Base-by-base conservation (phyloP, 2,797 vertebrate species). In the Selene dorsalis region DNA sequence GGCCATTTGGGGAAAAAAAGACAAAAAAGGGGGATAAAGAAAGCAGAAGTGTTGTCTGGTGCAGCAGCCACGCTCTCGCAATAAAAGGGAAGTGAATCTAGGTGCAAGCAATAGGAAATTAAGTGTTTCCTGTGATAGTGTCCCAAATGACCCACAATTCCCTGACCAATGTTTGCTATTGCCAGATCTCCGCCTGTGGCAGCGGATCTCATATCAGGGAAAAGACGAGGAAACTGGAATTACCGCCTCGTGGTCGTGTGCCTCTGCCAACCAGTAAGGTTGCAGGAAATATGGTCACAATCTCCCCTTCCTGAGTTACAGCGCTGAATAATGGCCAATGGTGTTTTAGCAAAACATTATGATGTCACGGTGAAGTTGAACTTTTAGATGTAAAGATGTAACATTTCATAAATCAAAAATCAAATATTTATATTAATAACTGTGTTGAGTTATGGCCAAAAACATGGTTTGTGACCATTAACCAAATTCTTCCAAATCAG, bases 61-160 rank as follows among this genome's bases (percentile, higher is more conserved):
- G 77, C 72, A 10, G 77, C 70, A 71, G 88, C 63, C 88, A 80
- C 70, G 72, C 85, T 88, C 80, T 89, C 69, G 48, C 76, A 91
- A 87, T 76, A 87, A 87, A 85, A 75, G 77, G 90, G 89, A 88
- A 94, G 91, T 90, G 82, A 88, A 91, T 93, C 91, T 76, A 90
- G 82, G 85, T 89, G 83, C 73, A 88, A 90, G 90, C 88, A 93
- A 93, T 93, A 92, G 93, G 90, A 95, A 93, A 92, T 92, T 48
- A 94, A 95, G 90, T 84, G 89, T 87, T 95, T 95, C 94, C 94
- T 92, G 83, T 86, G 69, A 86, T 80, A 69, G 65, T 20, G 68
- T 90, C 90, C 88, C 87, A 73, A 87, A 82, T 87, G 90, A 86
- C 82, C 88, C 56, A 45, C 77, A 80, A 84, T 86, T 88, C 91